phyloP scores from a whole-genome alignment of 2,797 vertebrate species.

The Argentina silus region DNA sequence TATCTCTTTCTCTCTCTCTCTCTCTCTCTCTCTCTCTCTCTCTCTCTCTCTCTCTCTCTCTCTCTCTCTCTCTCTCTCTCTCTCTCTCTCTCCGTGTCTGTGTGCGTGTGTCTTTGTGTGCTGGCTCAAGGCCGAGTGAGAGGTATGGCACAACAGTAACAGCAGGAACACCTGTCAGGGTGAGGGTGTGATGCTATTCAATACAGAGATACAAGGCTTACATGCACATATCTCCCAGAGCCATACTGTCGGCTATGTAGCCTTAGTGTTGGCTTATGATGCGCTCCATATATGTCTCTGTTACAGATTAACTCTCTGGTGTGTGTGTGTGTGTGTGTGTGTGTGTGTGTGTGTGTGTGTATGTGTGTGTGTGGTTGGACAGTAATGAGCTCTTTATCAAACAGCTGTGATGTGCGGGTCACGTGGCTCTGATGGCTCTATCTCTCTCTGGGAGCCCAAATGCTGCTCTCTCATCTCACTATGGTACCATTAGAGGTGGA shows the following conservation, averaged over 20 bases:
- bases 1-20: not conserved
- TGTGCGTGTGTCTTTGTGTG: constrained; percentile 20
- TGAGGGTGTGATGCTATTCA: constrained; percentile 63
- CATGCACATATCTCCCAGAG: not conserved
- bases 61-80: not conserved
- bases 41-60: too few relatives aligned
- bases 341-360: constrained; percentile 20
- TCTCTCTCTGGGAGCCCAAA: not conserved
- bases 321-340: not conserved
- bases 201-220: constrained; percentile 42
- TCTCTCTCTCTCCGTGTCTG: constrained; percentile 14
- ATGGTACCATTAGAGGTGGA: not conserved
- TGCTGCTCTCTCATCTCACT: not conserved
- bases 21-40: not conserved
- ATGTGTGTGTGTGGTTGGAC: constrained; percentile 19
- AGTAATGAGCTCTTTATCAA: constrained; percentile 59
- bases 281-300: not conserved
- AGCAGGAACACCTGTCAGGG: constrained; percentile 60
- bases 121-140: constrained; percentile 54
- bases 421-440: not conserved
- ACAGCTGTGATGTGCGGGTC: not conserved
- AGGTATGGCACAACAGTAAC: constrained; percentile 39
- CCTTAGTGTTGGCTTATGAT: not conserved
- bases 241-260: not conserved
- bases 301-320: not conserved